These are phyloP conservation scores for Gymnoscelis rufifasciata DNA, from an alignment of 2,888 invertebrate genomes.

Conservation along the genomic window DNA sequence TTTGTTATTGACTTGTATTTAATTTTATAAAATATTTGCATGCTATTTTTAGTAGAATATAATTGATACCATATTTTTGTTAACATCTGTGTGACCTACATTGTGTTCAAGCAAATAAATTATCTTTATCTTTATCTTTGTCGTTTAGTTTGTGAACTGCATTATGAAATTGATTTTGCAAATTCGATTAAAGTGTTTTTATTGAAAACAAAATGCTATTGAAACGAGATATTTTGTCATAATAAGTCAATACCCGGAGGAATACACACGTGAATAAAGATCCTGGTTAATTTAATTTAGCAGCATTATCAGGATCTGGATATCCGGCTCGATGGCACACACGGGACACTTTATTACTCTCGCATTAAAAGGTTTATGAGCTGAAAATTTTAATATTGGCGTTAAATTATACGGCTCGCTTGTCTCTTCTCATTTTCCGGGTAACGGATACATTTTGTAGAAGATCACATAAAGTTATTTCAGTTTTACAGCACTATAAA, in stretches of 20 bases:
- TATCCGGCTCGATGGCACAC: slow-evolving; percentile 11
- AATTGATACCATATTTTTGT: no score
- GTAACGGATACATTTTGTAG: background rate
- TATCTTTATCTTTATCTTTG: no score
- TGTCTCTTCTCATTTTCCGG: slow-evolving; percentile 1
- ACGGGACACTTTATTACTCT: slow-evolving; percentile 15
- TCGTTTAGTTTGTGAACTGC: no score
- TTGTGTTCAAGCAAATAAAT: no score
- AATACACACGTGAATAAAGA: slow-evolving; percentile 12
- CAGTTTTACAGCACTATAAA: no score
- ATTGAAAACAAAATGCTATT: slow-evolving; percentile 3
- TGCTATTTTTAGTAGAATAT: no score
- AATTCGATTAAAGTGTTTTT: no score
- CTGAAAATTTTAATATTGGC: slow-evolving; percentile 15
- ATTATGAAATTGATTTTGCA: no score
- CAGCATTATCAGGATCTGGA: slow-evolving; percentile 14
- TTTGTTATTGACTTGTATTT: no score
- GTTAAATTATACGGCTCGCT: slow-evolving; percentile 5
- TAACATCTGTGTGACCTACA: no score
- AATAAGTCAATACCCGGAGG: slow-evolving; percentile 8
- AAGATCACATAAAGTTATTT: background rate
- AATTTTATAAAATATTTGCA: no score
- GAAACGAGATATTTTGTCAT: slow-evolving; percentile 1
- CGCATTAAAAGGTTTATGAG: slow-evolving; percentile 21
- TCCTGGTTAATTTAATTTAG: slow-evolving; percentile 16